Conservation (phyloP, 2,797 vertebrate genomes). For the Sebastes dallii region DNA sequence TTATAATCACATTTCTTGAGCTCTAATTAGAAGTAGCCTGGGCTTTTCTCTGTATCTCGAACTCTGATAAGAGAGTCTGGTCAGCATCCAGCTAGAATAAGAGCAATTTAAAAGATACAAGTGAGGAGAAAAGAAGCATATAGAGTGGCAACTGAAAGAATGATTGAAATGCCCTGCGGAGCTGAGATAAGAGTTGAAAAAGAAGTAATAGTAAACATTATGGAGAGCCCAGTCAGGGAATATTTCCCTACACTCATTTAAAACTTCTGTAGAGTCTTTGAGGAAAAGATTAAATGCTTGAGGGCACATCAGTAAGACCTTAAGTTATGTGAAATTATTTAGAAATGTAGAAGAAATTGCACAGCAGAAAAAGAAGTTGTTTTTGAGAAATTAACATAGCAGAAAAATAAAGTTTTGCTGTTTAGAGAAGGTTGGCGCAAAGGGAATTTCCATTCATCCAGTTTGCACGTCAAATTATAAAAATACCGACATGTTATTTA, state of each 20-base stretch:
- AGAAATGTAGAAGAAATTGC: neutral
- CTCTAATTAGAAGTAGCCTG: neutral
- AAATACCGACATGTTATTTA: neutral
- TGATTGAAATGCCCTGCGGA: constrained; percentile 10
- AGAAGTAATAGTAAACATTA: neutral
- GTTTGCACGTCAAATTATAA: neutral
- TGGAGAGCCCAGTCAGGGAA: neutral
- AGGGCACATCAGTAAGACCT: neutral
- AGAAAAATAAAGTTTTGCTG: neutral
- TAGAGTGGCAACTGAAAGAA: neutral
- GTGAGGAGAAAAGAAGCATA: neutral
- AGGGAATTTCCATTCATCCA: neutral
- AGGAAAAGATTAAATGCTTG: neutral
- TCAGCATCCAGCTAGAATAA: neutral
- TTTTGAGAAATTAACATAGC: neutral
- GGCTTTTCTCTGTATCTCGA: neutral
- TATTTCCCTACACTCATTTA: neutral
- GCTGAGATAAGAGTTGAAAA: constrained; percentile 4
- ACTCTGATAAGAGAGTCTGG: neutral
- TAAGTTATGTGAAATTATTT: neutral
- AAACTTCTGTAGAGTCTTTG: neutral
- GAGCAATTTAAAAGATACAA: constrained; percentile 2
- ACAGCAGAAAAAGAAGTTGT: neutral
- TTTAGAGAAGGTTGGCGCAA: neutral
- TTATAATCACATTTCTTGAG: neutral